Evolutionary conservation across 2,797 vertebrate genomes (phyloP), one percentile per base, ranked within the genome.

Genomic region (Yasuhikotakia modesta): DNA sequence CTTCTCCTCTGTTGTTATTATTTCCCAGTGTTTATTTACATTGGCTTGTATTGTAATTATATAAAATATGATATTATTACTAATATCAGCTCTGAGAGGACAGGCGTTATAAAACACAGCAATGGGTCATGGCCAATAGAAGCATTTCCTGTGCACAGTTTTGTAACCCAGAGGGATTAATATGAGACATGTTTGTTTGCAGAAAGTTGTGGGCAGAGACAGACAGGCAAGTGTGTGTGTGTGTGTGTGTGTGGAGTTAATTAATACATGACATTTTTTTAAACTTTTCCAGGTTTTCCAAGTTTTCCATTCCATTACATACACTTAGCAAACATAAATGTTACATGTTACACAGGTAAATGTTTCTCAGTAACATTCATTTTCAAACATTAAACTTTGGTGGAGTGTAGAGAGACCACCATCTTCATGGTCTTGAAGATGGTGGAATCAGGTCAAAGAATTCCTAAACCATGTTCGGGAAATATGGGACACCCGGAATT

Each of bases 401-500:
- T 24, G 17, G n/a, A 48, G 35, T 21, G 58, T 30, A 5, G 27
- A 19, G 63, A 50, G 53, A 75, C 6, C n/a, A n/a, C n/a, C n/a
- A n/a, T n/a, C n/a, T n/a, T n/a, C n/a, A 50, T 27, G 14, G 19
- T 77, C 52, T 76, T 70, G 17, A 12, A 50, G 67, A 70, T 76
- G 68, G 57, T 66, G 32, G 46, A 76, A 83, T 76, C 83, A 84
- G 73, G 75, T 81, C 82, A 83, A 53, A 80, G 75, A 84, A 85
- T 84, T 85, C 79, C 75, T 76, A 65, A 64, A 82, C 65, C 75
- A 72, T 84, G 81, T 83, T 84, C 71, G 58, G 76, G 79, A 79
- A 84, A 81, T 79, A 82, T 84, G 76, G 77, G 85, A 83, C 80
- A 83, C 75, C 73, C 78, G 68, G 79, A 81, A 86, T 86, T 84